Base-by-base conservation (phyloP, 2,888 invertebrate genomes). In the Ormyrus thymus region DNA sequence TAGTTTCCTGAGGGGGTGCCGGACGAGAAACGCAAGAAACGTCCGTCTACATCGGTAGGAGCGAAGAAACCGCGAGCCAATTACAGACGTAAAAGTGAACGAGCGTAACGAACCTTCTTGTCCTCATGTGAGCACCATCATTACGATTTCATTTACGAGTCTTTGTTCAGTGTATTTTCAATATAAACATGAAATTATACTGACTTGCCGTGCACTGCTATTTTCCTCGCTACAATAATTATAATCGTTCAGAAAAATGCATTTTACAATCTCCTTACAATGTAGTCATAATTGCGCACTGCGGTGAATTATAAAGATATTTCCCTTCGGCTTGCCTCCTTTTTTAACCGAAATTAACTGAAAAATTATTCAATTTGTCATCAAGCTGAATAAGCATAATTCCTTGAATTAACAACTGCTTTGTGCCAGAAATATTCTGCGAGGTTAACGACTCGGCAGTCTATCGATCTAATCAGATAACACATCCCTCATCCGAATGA, bases 1-100 rank as follows among this genome's bases (percentile, higher is more conserved):
- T 83, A 84, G 83, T 83, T 84, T 86, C 82, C 83, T 83, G 83
- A 81, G 79, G 79, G 83, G 80, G 82, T 78, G 81, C 78, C 15
- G 55, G 43, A 62, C 51, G 61, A 61, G 55, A 53, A 68, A 58
- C 13, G 65, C 72, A 76, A 72, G 59, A 76, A 75, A 58, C 64
- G 75, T 75, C 62, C 71, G 71, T 75, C 73, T 68, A 55, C 70
- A 74, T 69, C 62, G 69, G 53, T 48, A 29, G 59, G 29, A 75
- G 53, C 56, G 64, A 79, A 81, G 68, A 80, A 76, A 72, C 79
- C 73, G 70, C 77, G 74, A 78, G 80, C 81, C 81, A 82, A 82
- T 82, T 82, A 81, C 78, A 76, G 64, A 80, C 76, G 51, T 81
- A 73, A 81, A 81, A 81, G 79, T 74, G 79, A 75, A 81, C 76